phyloP scores from a whole-genome alignment of 2,797 vertebrate species.

The Phataginus tetradactyla region DNA sequence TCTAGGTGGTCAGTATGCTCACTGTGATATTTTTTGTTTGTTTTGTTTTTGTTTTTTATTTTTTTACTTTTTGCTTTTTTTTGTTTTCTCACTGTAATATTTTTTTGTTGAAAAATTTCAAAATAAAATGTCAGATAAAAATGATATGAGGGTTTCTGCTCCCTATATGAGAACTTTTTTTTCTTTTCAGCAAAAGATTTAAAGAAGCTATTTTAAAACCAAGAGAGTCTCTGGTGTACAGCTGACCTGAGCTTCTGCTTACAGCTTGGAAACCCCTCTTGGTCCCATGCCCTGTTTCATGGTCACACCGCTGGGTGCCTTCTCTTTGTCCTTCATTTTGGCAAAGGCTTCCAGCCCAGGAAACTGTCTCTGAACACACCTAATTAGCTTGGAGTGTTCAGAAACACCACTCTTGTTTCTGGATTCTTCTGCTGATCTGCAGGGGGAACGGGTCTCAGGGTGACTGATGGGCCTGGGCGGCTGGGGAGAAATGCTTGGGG shows the following conservation, averaged over 20 bases:
- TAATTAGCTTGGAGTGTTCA: neutral
- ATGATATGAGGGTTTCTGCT: neutral
- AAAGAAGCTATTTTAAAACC: neutral
- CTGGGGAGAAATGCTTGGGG: fast-evolving
- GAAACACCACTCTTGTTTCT: neutral
- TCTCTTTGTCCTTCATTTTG: neutral
- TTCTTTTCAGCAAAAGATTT: neutral
- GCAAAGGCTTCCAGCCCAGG: neutral
- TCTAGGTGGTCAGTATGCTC: neutral
- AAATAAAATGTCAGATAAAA: neutral
- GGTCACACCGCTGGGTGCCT: neutral
- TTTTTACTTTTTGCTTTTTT: too few relatives aligned
- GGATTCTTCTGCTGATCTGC: neutral
- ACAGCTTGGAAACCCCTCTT: neutral
- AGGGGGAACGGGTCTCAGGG: neutral
- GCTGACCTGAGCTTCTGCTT: neutral
- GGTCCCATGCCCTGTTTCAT: neutral
- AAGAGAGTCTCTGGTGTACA: neutral
- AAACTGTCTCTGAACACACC: neutral
- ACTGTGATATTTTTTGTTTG: neutral
- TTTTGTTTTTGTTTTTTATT: too few relatives aligned
- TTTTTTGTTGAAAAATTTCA: neutral
- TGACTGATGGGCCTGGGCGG: neutral
- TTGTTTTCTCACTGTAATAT: neutral
- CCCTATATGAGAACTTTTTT: neutral